Evolutionary conservation across 2,113 vertebrate species (phyloP).

Genomic region (Macroglossus sobrinus): DNA sequence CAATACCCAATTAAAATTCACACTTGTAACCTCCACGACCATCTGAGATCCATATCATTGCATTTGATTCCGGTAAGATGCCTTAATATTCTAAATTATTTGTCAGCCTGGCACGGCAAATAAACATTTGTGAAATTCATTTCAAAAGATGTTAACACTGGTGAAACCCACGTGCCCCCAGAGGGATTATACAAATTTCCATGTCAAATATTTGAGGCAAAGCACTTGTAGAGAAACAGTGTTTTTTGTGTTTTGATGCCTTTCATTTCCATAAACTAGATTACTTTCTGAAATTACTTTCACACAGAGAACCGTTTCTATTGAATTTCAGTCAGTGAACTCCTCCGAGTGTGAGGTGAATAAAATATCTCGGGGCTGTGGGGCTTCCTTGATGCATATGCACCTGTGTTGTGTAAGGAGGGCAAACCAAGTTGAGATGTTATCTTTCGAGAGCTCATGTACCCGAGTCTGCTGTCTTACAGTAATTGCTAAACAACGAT

Average conservation of each 20-base stretch:
- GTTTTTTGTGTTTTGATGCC: conserved; percentile 89
- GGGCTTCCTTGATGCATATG: conserved; percentile 71
- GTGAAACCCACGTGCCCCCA: conserved; percentile 86
- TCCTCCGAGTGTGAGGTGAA: conserved; percentile 88
- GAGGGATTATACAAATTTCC: conserved; percentile 91
- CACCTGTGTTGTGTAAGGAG: conserved; percentile 66
- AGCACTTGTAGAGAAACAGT: conserved; percentile 88
- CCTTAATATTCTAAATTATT: conserved; percentile 86
- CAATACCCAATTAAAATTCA: conserved; percentile 80
- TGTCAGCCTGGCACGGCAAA: conserved; percentile 84
- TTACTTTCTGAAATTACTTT: conserved; percentile 92
- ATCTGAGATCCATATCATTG: conserved; percentile 82
- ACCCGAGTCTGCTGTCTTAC: conserved; percentile 73
- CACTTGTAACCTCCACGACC: conserved; percentile 80
- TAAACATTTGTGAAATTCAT: conserved; percentile 91
- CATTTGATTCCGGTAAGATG: conserved; percentile 81
- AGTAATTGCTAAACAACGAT: conserved; percentile 78
- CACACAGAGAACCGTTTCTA: conserved; percentile 89
- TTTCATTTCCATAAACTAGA: conserved; percentile 93
- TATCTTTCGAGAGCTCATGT: conserved; percentile 76
- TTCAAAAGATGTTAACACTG: conserved; percentile 89
- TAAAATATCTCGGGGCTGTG: conserved; percentile 80
- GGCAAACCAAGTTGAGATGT: conserved; percentile 77
- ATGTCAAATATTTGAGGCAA: conserved; percentile 91
- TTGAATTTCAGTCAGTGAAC: conserved; percentile 89